A percentile compares a stretch with the other conserved stretches of the same genome.
Evolutionary conservation across 2,888 invertebrate genomes (phyloP).

Genomic region (Mimumesa dahlbomi): DNA sequence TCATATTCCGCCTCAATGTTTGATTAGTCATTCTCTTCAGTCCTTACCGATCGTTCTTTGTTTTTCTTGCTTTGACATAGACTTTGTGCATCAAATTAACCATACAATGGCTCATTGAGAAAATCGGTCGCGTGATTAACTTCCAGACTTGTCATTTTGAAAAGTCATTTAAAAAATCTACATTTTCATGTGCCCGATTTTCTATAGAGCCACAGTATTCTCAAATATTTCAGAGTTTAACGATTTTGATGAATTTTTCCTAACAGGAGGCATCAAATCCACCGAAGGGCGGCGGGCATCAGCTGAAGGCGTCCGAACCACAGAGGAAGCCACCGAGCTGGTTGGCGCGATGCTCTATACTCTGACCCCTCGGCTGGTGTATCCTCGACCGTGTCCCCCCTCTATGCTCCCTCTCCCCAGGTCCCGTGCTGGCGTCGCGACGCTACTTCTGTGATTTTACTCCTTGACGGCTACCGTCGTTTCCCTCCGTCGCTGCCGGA

Average conservation of each 20-base stretch:
- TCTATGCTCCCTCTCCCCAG: conserved; percentile 42
- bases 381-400: conserved; percentile 45
- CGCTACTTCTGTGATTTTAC: conserved; percentile 67
- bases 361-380: conserved; percentile 85
- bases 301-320: conserved; percentile 89
- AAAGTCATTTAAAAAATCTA: too few relatives aligned
- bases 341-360: conserved; percentile 92
- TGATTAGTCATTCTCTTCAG: too few relatives aligned
- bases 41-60: too few relatives aligned
- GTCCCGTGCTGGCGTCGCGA: conserved; percentile 42
- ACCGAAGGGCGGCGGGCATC: conserved; percentile 89
- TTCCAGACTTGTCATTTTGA: too few relatives aligned
- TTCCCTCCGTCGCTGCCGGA: conserved; percentile 46
- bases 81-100: too few relatives aligned
- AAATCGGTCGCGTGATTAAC: too few relatives aligned
- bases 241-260: conserved; percentile 44
- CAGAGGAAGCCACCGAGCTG: conserved; percentile 91
- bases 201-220: too few relatives aligned
- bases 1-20: too few relatives aligned
- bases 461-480: conserved; percentile 69
- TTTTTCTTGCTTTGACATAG: too few relatives aligned
- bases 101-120: too few relatives aligned
- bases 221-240: not conserved
- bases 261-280: conserved; percentile 94
- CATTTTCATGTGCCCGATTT: too few relatives aligned